Conservation (phyloP, 2,113 vertebrate genomes). For the Asarcornis scutulata region DNA sequence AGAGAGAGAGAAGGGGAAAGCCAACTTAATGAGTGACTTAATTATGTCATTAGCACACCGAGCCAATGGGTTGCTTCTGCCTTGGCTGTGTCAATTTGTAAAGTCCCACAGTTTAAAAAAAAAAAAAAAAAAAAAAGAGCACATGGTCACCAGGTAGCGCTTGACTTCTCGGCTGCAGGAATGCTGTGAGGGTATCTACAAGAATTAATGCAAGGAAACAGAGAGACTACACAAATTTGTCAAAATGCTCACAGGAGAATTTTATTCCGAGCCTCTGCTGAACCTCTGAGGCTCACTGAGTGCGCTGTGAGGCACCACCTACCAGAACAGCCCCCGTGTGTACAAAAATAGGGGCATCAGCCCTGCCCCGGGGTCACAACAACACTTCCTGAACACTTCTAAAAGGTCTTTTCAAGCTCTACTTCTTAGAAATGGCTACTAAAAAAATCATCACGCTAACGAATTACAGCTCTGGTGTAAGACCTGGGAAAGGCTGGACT, state of each 20-base stretch:
- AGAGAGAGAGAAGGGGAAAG: not conserved
- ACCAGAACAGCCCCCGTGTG: not conserved
- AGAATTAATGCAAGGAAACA: not conserved
- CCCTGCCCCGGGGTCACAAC: not conserved
- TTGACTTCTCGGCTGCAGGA: not conserved
- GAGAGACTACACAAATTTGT: not conserved
- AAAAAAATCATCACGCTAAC: not conserved
- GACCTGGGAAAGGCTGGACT: rapidly evolving
- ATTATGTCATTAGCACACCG: not conserved
- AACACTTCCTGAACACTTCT: not conserved
- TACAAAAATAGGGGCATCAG: not conserved
- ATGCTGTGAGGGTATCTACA: not conserved
- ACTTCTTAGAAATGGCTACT: not conserved
- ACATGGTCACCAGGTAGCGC: not conserved
- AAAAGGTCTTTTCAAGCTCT: not conserved
- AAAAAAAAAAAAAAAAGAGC: not conserved
- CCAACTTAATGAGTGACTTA: not conserved
- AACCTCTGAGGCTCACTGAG: not conserved
- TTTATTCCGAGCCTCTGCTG: not conserved
- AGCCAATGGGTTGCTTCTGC: not conserved
- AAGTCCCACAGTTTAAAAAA: not conserved
- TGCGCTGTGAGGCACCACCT: not conserved
- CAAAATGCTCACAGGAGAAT: not conserved
- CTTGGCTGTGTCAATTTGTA: not conserved
- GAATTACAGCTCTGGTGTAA: not conserved